These are phyloP conservation scores for Spisula subtruncata DNA, from an alignment of 2,888 invertebrate genomes.

Conservation along the genomic window DNA sequence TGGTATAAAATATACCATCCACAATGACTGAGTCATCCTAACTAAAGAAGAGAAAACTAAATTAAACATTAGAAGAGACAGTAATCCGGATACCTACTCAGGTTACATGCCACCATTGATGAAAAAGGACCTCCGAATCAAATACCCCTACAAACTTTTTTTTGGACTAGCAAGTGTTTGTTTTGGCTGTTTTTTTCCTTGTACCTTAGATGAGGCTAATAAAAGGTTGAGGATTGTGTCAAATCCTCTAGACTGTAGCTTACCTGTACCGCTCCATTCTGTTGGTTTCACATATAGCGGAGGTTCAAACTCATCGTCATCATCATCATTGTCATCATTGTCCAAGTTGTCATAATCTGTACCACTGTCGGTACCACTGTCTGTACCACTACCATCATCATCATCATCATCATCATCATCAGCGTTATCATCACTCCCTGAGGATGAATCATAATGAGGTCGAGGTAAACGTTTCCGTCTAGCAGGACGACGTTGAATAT, in stretches of 20 bases:
- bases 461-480: not conserved
- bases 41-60: not conserved
- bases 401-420: slow-evolving; percentile 53
- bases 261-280: slow-evolving; percentile 66
- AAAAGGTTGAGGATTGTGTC: too few species aligned
- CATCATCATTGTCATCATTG: slow-evolving; percentile 50
- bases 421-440: slow-evolving; percentile 24
- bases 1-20: not conserved
- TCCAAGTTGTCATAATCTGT: slow-evolving; percentile 48
- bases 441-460: not conserved
- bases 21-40: too few species aligned
- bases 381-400: slow-evolving; percentile 48
- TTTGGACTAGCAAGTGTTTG: too few species aligned
- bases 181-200: too few species aligned
- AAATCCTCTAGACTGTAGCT: too few species aligned
- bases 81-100: not conserved
- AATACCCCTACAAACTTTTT: not conserved
- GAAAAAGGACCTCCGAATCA: not conserved
- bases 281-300: slow-evolving; percentile 64
- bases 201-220: too few species aligned
- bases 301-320: slow-evolving; percentile 75
- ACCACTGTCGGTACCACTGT: slow-evolving; percentile 39
- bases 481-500: slow-evolving; percentile 9
- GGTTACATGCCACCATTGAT: not conserved
- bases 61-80: not conserved